These are phyloP conservation scores for Aldabrachelys gigantea DNA, from an alignment of 2,113 vertebrate species.

Conservation along the genomic window DNA sequence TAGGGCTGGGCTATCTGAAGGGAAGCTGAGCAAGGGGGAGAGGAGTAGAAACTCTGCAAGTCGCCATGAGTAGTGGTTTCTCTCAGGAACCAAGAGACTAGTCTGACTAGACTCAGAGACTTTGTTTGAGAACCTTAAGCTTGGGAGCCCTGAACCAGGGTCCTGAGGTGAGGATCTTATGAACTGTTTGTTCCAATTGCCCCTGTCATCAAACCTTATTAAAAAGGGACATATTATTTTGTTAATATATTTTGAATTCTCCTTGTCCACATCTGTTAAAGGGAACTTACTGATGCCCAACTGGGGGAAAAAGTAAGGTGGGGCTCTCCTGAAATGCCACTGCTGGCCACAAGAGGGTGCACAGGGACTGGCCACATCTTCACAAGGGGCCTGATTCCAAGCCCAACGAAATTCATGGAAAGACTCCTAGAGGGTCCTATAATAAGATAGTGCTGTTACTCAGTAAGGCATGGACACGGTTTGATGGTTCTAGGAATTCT, in stretches of 20 bases:
- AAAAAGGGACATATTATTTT: not conserved
- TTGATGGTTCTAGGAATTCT: not conserved
- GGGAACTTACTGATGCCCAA: not conserved
- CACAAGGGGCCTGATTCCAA: not conserved
- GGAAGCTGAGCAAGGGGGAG: not conserved
- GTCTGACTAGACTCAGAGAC: not conserved
- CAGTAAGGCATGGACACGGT: not conserved
- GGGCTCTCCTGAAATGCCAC: not conserved
- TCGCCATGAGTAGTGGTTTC: too few species aligned
- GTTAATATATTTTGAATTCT: not conserved
- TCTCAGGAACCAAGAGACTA: too few species aligned
- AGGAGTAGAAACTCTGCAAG: not conserved
- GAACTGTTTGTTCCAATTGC: not conserved
- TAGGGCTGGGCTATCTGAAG: not conserved
- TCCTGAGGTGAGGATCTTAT: not conserved
- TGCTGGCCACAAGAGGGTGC: not conserved
- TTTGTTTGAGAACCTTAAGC: not conserved
- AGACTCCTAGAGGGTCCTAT: not conserved
- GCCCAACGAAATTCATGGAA: not conserved
- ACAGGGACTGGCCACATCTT: too few species aligned
- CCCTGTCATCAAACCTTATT: not conserved
- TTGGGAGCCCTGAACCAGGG: not conserved
- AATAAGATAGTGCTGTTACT: not conserved
- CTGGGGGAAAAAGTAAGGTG: not conserved
- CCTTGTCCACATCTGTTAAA: not conserved